A percentile compares a stretch with the other conserved stretches of the same genome.
These are phyloP conservation scores for Acanthosoma haemorrhoidale DNA, from an alignment of 2,888 invertebrate genomes.

Conservation along the genomic window DNA sequence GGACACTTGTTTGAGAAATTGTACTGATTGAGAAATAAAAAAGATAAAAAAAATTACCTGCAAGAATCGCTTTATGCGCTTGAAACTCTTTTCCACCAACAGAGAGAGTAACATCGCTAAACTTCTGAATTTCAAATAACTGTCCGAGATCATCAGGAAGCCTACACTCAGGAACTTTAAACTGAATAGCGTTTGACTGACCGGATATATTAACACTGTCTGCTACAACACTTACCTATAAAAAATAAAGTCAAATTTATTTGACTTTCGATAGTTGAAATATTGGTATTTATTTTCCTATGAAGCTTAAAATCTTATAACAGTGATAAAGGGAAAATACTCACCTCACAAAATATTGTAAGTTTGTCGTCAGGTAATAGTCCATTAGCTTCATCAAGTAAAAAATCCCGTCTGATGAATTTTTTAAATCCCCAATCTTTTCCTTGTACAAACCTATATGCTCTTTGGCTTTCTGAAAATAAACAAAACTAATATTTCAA, in stretches of 20 bases:
- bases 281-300: not conserved
- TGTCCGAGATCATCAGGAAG: constrained; percentile 90
- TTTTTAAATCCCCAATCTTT: constrained; percentile 99
- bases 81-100: constrained; percentile 86
- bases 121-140: constrained; percentile 94
- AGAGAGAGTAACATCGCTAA: constrained; percentile 94
- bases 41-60: constrained; percentile 56
- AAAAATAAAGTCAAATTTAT: constrained; percentile 39
- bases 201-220: constrained; percentile 99
- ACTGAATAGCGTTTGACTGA: constrained; percentile 95
- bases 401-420: constrained; percentile 96
- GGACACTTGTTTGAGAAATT: too few species aligned
- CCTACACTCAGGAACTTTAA: constrained; percentile 92
- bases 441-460: constrained; percentile 99
- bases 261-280: not conserved
- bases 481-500: too few species aligned
- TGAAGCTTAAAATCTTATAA: not conserved
- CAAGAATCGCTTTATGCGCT: constrained; percentile 96
- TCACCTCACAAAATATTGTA: constrained; percentile 97
- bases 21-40: too few species aligned
- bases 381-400: constrained; percentile 97
- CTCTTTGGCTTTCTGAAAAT: constrained; percentile 70
- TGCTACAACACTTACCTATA: constrained; percentile 86
- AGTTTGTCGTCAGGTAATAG: constrained; percentile 97
- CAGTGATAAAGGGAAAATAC: constrained; percentile 40